Evolutionary conservation across 2,113 vertebrate genomes (phyloP).

Genomic region (Lepus europaeus): DNA sequence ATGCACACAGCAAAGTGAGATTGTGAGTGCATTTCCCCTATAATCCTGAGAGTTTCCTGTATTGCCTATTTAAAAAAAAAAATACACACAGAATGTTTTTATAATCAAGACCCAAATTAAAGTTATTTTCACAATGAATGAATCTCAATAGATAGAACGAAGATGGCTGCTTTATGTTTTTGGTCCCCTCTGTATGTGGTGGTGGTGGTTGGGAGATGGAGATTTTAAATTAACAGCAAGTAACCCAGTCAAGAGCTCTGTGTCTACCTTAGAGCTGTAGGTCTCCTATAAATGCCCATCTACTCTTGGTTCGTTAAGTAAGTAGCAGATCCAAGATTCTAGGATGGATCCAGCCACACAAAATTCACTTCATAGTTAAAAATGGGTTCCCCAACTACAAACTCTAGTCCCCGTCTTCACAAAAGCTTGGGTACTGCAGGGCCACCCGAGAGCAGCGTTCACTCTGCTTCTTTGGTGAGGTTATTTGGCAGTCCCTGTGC

Average conservation of each 20-base stretch:
- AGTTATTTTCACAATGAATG: conserved; percentile 12
- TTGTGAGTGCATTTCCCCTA: not conserved
- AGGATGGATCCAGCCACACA: not conserved
- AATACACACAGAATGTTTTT: not conserved
- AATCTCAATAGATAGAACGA: conserved; percentile 7
- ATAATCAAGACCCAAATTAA: conserved; percentile 37
- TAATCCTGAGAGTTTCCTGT: not conserved
- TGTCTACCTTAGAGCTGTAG: not conserved
- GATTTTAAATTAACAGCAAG: conserved; percentile 16
- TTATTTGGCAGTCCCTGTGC: not conserved
- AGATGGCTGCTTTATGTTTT: not conserved
- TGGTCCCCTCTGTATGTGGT: not conserved
- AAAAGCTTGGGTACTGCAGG: not conserved
- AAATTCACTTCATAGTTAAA: not conserved
- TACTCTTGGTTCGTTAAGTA: not conserved
- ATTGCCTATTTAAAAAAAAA: not conserved
- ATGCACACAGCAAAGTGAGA: not conserved
- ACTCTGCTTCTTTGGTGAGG: not conserved
- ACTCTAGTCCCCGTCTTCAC: not conserved
- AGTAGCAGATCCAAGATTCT: not conserved
- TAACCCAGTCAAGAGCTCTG: not conserved
- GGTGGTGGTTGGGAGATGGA: too few relatives aligned
- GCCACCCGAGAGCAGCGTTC: rapidly evolving
- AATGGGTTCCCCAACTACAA: not conserved
- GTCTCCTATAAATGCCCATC: not conserved